Evolutionary conservation across 2,113 vertebrate species (phyloP).

Genomic region (Poecile atricapillus): DNA sequence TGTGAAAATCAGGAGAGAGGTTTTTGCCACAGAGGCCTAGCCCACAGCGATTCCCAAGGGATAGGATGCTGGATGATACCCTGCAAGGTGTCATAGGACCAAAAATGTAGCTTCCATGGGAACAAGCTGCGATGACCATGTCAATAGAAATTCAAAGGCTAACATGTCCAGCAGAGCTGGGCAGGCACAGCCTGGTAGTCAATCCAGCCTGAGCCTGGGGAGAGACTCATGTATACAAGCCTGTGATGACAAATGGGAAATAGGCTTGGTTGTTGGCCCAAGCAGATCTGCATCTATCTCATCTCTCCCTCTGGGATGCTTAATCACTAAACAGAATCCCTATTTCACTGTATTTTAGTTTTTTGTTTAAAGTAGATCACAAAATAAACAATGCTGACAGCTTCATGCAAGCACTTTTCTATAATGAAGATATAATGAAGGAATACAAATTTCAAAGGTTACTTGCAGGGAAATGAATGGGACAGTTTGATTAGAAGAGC

Average conservation of each 20-base stretch:
- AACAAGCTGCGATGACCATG: not conserved
- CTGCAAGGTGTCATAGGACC: not conserved
- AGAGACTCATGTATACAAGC: not conserved
- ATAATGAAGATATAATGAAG: not conserved
- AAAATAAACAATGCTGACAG: not conserved
- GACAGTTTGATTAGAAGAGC: not conserved
- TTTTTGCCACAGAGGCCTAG: not conserved
- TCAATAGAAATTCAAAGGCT: not conserved
- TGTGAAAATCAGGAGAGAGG: accelerated
- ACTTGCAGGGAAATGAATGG: not conserved
- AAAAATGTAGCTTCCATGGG: not conserved
- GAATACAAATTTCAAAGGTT: not conserved
- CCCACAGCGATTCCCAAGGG: not conserved
- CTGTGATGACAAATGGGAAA: not conserved
- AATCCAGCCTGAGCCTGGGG: not conserved
- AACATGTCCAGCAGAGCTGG: accelerated
- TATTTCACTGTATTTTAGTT: not conserved
- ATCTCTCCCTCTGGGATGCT: not conserved
- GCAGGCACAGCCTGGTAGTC: not conserved
- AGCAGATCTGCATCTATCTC: not conserved
- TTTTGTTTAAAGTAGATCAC: not conserved
- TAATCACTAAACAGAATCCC: not conserved
- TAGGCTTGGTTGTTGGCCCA: not conserved
- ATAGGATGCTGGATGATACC: not conserved
- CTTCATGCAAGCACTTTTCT: not conserved